phyloP scores from a whole-genome alignment of 2,888 invertebrate species.

The Tenthredo mesomela region DNA sequence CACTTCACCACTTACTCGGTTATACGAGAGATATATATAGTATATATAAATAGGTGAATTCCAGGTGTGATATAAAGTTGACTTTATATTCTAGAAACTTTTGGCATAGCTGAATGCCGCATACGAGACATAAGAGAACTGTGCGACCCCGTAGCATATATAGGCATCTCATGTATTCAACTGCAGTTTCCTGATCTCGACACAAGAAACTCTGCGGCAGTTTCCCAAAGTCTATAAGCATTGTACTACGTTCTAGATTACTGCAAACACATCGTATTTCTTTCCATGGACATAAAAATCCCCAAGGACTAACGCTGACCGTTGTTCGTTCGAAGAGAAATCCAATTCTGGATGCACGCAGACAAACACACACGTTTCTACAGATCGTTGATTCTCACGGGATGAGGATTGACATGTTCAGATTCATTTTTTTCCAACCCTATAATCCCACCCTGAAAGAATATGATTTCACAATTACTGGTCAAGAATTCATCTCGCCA shows the following conservation, averaged over 20 bases:
- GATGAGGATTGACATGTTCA: not conserved
- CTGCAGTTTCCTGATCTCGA: conserved; percentile 12
- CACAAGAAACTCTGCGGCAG: not conserved
- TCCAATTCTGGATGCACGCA: conserved; percentile 27
- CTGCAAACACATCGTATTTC: not conserved
- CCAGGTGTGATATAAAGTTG: conserved; percentile 18
- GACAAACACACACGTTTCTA: not conserved
- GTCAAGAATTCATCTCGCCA: not conserved
- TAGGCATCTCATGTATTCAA: not conserved
- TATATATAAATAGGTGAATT: not conserved
- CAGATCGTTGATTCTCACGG: not conserved
- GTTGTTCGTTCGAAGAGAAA: conserved; percentile 16
- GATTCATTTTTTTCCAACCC: not conserved
- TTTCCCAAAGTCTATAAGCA: not conserved
- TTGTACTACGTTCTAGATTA: conserved; percentile 23
- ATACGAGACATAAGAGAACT: not conserved
- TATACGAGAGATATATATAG: not conserved
- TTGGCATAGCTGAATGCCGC: not conserved
- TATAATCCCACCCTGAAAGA: not conserved
- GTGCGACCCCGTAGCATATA: not conserved
- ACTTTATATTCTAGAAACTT: conserved; percentile 16
- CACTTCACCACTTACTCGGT: not conserved
- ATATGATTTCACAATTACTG: not conserved
- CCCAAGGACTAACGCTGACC: not conserved
- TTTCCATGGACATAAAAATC: not conserved